A percentile compares a stretch with the other conserved stretches of the same genome.
Evolutionary conservation across 2,113 vertebrate species (phyloP).

Genomic region (Calonectris borealis): DNA sequence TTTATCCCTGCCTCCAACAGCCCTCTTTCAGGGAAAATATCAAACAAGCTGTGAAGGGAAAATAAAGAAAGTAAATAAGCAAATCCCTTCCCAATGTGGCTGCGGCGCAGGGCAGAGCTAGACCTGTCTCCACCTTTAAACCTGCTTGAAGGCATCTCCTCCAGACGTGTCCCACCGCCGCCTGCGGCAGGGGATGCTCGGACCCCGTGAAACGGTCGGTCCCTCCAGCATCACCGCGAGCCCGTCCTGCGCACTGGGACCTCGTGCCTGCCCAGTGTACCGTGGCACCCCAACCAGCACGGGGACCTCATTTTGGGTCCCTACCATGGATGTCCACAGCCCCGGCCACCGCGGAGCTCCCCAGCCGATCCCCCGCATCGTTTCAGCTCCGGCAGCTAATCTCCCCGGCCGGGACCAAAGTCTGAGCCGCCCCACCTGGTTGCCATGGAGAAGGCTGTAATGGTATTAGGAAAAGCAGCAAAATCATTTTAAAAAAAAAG

Average conservation of each 20-base stretch:
- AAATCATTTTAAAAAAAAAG: neutral
- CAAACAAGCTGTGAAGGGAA: neutral
- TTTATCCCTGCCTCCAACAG: neutral
- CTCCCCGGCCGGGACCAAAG: neutral
- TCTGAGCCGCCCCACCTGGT: slow-evolving; percentile 23
- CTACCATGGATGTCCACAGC: rapidly evolving
- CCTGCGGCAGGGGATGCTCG: neutral
- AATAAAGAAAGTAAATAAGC: neutral
- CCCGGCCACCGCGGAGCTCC: neutral
- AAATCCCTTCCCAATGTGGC: neutral
- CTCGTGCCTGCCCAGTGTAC: rapidly evolving
- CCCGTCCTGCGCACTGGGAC: rapidly evolving
- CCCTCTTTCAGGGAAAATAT: neutral
- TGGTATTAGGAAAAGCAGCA: slow-evolving; percentile 34
- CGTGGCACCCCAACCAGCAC: rapidly evolving
- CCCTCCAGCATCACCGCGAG: rapidly evolving
- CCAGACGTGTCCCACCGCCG: rapidly evolving
- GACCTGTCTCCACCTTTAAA: neutral
- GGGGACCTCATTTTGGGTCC: neutral
- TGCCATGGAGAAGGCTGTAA: slow-evolving; percentile 48
- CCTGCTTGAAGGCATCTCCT: neutral
- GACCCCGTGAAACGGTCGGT: rapidly evolving
- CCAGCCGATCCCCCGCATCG: rapidly evolving
- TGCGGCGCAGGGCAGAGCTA: neutral
- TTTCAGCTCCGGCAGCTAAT: neutral